Evolutionary conservation across 2,797 vertebrate species (phyloP), one percentile per base, ranked within the genome.

Genomic region (Karalla daura): DNA sequence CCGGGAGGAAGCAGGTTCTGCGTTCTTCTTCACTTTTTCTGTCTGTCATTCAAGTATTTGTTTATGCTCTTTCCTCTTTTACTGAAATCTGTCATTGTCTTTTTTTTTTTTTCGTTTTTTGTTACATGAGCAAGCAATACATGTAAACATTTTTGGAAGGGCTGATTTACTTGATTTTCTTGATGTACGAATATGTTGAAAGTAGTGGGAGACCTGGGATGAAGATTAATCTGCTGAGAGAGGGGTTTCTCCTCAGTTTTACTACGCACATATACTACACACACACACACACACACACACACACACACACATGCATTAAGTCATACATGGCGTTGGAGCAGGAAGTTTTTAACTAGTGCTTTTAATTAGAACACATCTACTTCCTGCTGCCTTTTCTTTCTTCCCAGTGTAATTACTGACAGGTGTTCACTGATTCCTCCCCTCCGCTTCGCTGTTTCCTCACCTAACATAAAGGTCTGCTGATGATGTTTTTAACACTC

Each of bases 311-410:
- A 44, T 40, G 36, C 20, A 49, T 67, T 21, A 59, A 56, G 59
- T 87, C 94, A 93, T 93, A 93, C 89, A 92, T 79, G 77, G 88
- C 93, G 86, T 93, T 94, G 89, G 94, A 95, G 94, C 96, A 98
- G 96, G 98, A 99, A 97, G 96, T 97, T 95, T 98, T 97, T 96
- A 98, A 98, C 94, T 95, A 95, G 94, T 96, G 95, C 89, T 95
- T 97, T 97, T 98, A 96, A 99, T 98, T 98, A 97, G 95, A 95
- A 92, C 94, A 94, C 93, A 93, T 97, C 96, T 96, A 96, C 96
- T 98, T 98, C 97, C 97, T 95, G 96, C 94, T 91, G 94, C 91
- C 94, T 92, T 92, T 93, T 92, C 91, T 93, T 95, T 95, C 92
- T 94, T 95, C 90, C 89, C 72, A 90, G 93, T 94, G 93, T 98